Base-by-base conservation (phyloP, 2,113 vertebrate genomes). In the Myxocyprinus asiaticus region DNA sequence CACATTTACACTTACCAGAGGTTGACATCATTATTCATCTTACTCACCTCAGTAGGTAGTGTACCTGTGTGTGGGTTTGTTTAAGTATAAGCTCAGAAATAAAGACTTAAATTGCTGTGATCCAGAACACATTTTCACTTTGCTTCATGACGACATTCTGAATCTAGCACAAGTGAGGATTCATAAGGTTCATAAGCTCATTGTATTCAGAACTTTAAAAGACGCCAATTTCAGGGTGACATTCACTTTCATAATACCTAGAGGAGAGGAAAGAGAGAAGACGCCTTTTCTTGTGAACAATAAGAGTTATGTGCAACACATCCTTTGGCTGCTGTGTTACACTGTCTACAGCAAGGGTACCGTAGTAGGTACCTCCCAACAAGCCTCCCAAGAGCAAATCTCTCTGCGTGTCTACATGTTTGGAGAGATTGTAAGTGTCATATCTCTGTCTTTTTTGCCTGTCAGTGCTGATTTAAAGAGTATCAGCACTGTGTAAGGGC, bases 1-100 rank as follows among this genome's bases (percentile, higher is more conserved):
- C 73, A 67, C 65, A 76, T 43, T 65, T 43, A 76, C 59, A 66
- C 70, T 72, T 56, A 22, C 48, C 4, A 9, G 73, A 78, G 69
- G 82, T 64, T n/a, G 22, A 33, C 22, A 33, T 62, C 82, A 87
- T 84, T 87, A 85, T 87, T 88, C 87, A 87, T 86, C 90, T 82
- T 88, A 89, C 89, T 88, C 88, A 76, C 67, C 71, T 81, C 78
- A 86, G 86, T 76, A 74, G 78, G 78, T 75, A 67, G 78, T 67
- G 50, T 67, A 66, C 47, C 43, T 67, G 78, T 59, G 68, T 9
- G 22, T 51, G 59, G 56, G 80, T 50, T 55, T 55, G 65, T 47
- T 48, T 33, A 59, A 64, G 71, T 48, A 47, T 45, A 67, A 33
- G n/a, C 55, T 33, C 51, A 42, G 63, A 73, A 74, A 74, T 58